Evolutionary conservation across 1,140 invertebrate genomes (phyloP).

Genomic region (Pseudomyrmex concolor): DNA sequence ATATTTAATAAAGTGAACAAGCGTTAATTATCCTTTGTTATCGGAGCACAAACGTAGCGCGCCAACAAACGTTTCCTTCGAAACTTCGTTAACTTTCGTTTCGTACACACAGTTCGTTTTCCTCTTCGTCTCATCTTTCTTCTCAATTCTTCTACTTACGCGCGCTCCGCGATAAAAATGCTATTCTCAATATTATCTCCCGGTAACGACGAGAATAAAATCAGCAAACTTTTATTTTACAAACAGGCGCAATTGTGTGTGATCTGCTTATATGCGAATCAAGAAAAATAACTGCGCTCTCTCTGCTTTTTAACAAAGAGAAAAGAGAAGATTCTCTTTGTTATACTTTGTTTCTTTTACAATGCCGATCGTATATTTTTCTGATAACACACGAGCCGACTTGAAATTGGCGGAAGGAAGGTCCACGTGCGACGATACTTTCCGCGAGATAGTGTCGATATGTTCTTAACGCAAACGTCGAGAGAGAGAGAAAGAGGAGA

Average conservation of each 20-base stretch:
- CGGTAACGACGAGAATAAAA: not conserved
- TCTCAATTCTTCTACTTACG: no score
- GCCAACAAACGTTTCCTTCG: not conserved
- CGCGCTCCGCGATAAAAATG: not conserved
- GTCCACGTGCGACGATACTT: not conserved
- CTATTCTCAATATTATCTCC: not conserved
- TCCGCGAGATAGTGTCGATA: constrained; percentile 28
- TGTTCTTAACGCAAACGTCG: constrained; percentile 23
- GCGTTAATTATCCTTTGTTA: constrained; percentile 13
- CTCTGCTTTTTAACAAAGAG: no score
- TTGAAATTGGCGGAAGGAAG: constrained; percentile 13
- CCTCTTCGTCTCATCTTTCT: not conserved
- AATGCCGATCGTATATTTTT: not conserved
- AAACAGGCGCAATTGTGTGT: not conserved
- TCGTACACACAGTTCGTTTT: not conserved
- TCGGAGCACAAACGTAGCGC: not conserved
- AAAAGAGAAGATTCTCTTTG: not conserved
- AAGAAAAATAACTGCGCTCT: no score
- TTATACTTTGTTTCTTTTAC: not conserved
- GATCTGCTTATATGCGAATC: no score
- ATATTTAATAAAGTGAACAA: constrained; percentile 5
- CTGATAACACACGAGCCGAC: not conserved
- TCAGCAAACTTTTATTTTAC: not conserved
- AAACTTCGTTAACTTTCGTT: constrained; percentile 7
- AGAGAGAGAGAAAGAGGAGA: not conserved